phyloP scores from a whole-genome alignment of 2,797 vertebrate genomes.

The Benthosema pterotum region DNA sequence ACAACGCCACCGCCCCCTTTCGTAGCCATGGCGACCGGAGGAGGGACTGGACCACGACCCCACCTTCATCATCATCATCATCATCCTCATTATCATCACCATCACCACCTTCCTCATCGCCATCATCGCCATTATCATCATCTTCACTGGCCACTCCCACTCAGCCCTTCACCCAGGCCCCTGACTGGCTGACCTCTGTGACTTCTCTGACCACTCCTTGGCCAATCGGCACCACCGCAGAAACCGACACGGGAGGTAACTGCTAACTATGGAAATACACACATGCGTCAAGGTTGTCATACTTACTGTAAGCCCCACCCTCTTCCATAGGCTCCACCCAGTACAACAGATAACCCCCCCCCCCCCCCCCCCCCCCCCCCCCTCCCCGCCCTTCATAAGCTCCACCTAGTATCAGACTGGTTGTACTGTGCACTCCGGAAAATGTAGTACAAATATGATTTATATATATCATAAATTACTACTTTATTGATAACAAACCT shows the following conservation, averaged over 20 bases:
- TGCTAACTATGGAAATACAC: slow-evolving; percentile 22
- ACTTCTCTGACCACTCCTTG: slow-evolving; percentile 45
- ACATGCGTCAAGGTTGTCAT: no score
- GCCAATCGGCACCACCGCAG: slow-evolving; percentile 28
- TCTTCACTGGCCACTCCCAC: slow-evolving; percentile 48
- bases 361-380: no score
- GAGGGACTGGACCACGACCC: neutral
- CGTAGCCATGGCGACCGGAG: neutral
- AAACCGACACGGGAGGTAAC: slow-evolving; percentile 51
- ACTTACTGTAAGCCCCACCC: no score
- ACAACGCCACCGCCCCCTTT: neutral
- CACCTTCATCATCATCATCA: neutral
- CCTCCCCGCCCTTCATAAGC: no score
- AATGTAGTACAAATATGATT: no score
- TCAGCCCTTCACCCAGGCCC: slow-evolving; percentile 17
- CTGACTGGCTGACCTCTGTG: slow-evolving; percentile 65
- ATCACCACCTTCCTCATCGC: neutral
- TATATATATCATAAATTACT: no score
- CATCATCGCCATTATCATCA: neutral
- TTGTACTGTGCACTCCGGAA: no score
- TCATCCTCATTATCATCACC: slow-evolving; percentile 3
- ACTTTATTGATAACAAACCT: no score
- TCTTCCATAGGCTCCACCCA: no score
- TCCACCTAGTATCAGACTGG: no score
- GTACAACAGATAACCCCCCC: no score